Evolutionary conservation across 2,113 vertebrate genomes (phyloP), one percentile per base, ranked within the genome.

Genomic region (Leiothrix lutea): DNA sequence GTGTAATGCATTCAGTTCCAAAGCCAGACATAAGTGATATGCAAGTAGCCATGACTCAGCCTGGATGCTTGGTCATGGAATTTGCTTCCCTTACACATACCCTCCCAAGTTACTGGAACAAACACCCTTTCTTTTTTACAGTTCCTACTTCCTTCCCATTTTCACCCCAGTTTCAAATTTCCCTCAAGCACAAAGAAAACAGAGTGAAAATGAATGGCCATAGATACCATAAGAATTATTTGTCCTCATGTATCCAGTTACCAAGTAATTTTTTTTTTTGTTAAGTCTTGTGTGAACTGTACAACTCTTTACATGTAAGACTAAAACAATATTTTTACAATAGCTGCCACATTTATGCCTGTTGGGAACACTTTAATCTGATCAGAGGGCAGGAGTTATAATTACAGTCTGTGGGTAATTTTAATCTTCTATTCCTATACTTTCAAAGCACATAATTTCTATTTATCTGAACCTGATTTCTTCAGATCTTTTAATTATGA

Each of bases 371-470:
- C 0, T 0, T 78, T 74, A 77, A 89, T 89, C 69, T 58, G 60
- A 92, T 28, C 67, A 96, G 29, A 94, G 77, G 77, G 72, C 80
- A 92, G 51, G 64, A 84, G 35, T 66, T 86, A 62, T 66, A 96
- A 92, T 96, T 95, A 84, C 5, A 84, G 56, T 11, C 51, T 81
- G 51, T 66, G 53, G 19, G 35, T 67, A 94, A 84, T 94, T 91
- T 92, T 73, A 88, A 65, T 80, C 26, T 82, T 90, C 48, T 94
- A 51, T 78, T 78, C 84, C 69, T 84, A 51, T 44, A 33, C 18
- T 94, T 95, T 84, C 47, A 92, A 89, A 94, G 48, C 25, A 38
- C 8, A 60, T 91, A 84, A 94, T 95, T 96, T 81, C 48, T 95
- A 7, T 94, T 94, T 94, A 71, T 73, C 24, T 56, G 38, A 92